phyloP scores from a whole-genome alignment of 1,140 invertebrate species.

The Zaprionus ornatus region DNA sequence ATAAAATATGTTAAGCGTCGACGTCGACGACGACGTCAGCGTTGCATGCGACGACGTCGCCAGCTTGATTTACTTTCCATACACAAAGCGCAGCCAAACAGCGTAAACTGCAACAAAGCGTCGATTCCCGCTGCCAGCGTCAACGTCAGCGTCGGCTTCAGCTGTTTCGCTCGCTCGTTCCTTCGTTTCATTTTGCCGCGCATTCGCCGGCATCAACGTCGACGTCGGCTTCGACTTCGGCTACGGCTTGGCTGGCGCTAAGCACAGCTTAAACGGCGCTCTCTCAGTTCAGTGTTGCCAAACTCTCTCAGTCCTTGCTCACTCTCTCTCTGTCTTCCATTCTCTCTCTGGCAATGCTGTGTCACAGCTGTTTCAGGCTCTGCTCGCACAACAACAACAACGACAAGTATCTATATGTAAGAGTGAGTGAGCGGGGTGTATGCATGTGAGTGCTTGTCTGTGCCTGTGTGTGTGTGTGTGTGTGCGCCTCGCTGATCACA shows the following conservation, averaged over 20 bases:
- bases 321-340: neutral
- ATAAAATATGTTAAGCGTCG: conserved; percentile 73
- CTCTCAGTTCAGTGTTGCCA: neutral
- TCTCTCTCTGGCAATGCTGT: neutral
- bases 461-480: neutral
- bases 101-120: conserved; percentile 7
- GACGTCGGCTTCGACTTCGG: neutral
- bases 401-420: neutral
- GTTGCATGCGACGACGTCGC: conserved; percentile 37
- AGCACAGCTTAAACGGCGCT: conserved; percentile 3
- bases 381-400: neutral
- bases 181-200: conserved; percentile 42
- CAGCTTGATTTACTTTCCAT: conserved; percentile 67
- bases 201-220: conserved; percentile 45
- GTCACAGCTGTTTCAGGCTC: conserved; percentile 54
- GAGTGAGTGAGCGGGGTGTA: neutral
- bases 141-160: conserved; percentile 19
- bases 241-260: conserved; percentile 6
- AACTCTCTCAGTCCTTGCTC: conserved; percentile 12
- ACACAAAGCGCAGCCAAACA: conserved; percentile 23
- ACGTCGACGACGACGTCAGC: neutral
- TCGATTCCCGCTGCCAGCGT: neutral
- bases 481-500: neutral
- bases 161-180: conserved; percentile 50
- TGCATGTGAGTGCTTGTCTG: neutral